Evolutionary conservation across 1,140 invertebrate species (phyloP).

Genomic region (Drosophila ogumai): DNA sequence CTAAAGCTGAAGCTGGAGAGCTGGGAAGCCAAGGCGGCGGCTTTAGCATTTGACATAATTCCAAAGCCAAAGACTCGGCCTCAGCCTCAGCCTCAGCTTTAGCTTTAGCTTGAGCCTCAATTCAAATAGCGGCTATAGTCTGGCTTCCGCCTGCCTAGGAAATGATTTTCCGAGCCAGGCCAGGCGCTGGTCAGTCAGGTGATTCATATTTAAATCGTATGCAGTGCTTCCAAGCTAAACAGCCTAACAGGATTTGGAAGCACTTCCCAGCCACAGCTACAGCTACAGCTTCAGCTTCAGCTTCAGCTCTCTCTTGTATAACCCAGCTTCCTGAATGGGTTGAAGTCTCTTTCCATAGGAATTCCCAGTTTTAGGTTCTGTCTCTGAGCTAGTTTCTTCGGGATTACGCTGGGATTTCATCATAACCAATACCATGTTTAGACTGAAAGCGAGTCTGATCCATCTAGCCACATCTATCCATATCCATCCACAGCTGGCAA

Average conservation of each 20-base stretch:
- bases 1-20: background rate
- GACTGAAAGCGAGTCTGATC: slow-evolving; percentile 31
- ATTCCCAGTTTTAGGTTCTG: background rate
- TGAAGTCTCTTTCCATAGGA: too few species aligned
- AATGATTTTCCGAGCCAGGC: slow-evolving; percentile 9
- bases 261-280: background rate
- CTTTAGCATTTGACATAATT: slow-evolving; percentile 79
- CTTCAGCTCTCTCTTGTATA: slow-evolving; percentile 21
- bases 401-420: slow-evolving; percentile 21
- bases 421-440: slow-evolving; percentile 6
- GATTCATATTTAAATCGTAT: slow-evolving; percentile 52
- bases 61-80: slow-evolving; percentile 43
- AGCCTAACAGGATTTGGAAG: slow-evolving; percentile 38
- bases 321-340: slow-evolving; percentile 16
- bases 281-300: background rate
- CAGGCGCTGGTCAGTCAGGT: slow-evolving; percentile 1
- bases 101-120: slow-evolving; percentile 28
- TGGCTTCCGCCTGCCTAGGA: slow-evolving; percentile 45
- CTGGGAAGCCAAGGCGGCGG: slow-evolving; percentile 12
- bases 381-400: background rate
- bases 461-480: slow-evolving; percentile 42
- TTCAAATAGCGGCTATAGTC: slow-evolving; percentile 26
- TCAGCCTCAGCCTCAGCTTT: slow-evolving; percentile 30
- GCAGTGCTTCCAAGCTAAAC: slow-evolving; percentile 7
- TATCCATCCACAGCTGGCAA: slow-evolving; percentile 87